phyloP scores from a whole-genome alignment of 2,888 invertebrate genomes.

The Lampropteryx suffumata region DNA sequence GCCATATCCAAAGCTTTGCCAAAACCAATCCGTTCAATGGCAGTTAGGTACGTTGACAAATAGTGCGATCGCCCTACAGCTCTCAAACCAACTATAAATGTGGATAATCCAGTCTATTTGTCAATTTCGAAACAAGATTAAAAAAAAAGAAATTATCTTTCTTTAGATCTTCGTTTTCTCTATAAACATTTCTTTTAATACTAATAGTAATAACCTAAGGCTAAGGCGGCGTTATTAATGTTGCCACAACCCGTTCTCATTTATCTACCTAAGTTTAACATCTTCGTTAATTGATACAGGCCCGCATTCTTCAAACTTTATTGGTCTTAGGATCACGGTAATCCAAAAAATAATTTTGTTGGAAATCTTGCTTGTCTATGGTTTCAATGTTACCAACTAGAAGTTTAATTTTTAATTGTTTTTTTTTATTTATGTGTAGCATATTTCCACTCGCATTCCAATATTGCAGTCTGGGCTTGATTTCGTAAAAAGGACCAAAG shows the following conservation, averaged over 20 bases:
- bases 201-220: constrained; percentile 34
- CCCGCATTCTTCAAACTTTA: constrained; percentile 66
- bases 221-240: constrained; percentile 47
- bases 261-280: constrained; percentile 58
- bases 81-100: too few species aligned
- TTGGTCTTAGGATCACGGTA: constrained; percentile 52
- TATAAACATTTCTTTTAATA: constrained; percentile 46
- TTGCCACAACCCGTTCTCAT: constrained; percentile 46
- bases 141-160: constrained; percentile 8
- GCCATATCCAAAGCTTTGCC: too few species aligned
- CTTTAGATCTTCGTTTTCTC: constrained; percentile 33
- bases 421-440: not conserved
- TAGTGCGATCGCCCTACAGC: too few species aligned
- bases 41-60: too few species aligned
- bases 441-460: too few species aligned
- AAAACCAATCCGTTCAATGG: too few species aligned
- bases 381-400: constrained; percentile 7
- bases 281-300: constrained; percentile 73
- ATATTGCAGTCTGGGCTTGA: not conserved
- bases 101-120: not conserved
- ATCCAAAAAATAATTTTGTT: constrained; percentile 56
- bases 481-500: too few species aligned
- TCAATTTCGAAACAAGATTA: constrained; percentile 7
- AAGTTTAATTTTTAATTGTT: constrained; percentile 7
- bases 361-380: constrained; percentile 12